These are phyloP conservation scores for Lathamus discolor DNA, from an alignment of 2,113 vertebrate species.

Conservation along the genomic window DNA sequence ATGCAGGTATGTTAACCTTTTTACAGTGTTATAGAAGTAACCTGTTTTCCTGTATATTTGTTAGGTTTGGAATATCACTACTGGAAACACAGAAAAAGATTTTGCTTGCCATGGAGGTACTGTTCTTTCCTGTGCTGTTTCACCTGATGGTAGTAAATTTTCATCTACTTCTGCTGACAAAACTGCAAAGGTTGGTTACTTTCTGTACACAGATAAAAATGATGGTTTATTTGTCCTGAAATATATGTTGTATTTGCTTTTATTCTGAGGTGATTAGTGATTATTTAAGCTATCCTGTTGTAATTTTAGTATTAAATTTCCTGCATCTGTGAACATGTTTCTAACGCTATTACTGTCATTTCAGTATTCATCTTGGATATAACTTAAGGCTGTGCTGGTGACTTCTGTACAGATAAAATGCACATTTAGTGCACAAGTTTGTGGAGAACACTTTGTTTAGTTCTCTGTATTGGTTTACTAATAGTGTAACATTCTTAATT, in stretches of 20 bases:
- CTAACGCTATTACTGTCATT: neutral
- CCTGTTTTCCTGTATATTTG: neutral
- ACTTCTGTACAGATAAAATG: neutral
- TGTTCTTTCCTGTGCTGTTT: conserved; percentile 89
- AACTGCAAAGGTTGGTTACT: conserved; percentile 86
- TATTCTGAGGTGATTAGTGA: neutral
- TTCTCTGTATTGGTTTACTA: neutral
- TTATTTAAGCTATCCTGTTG: neutral
- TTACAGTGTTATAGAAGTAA: neutral
- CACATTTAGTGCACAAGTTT: neutral
- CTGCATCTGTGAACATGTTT: neutral
- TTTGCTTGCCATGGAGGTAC: conserved; percentile 83
- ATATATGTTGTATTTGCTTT: neutral
- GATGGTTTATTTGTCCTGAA: neutral
- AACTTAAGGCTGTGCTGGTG: neutral
- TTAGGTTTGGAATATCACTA: conserved; percentile 86
- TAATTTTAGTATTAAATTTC: neutral
- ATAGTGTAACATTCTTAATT: neutral
- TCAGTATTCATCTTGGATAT: neutral
- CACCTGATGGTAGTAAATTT: conserved; percentile 81
- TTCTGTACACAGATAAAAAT: neutral
- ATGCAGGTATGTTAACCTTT: neutral
- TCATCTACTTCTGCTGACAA: conserved; percentile 90
- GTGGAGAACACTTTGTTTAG: neutral
- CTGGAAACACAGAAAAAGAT: conserved; percentile 80